These are phyloP conservation scores for Acanthosepion lycidas DNA, from an alignment of 2,888 invertebrate genomes.

Conservation along the genomic window DNA sequence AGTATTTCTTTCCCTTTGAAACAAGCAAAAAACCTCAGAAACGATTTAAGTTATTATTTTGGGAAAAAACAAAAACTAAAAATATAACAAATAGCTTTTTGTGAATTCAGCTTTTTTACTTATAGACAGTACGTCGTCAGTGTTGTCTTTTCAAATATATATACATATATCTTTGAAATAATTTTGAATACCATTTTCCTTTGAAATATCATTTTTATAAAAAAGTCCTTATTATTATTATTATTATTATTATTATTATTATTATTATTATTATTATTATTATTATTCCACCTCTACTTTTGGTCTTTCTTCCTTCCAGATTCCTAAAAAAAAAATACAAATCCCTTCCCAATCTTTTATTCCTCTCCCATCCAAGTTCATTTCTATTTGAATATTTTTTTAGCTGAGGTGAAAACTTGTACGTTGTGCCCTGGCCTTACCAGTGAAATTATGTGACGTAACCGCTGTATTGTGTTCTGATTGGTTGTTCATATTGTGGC, in stretches of 20 bases:
- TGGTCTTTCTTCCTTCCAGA: not conserved
- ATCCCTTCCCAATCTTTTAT: not conserved
- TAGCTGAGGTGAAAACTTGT: not conserved
- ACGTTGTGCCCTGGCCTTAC: slow-evolving; percentile 25
- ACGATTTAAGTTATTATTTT: not conserved
- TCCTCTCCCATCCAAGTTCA: not conserved
- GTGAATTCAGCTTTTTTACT: not conserved
- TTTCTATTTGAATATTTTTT: not conserved
- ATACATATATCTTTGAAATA: not conserved
- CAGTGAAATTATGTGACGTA: slow-evolving; percentile 22
- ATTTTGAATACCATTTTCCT: not conserved
- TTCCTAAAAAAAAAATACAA: not conserved
- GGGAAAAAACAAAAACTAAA: not conserved
- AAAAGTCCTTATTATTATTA: not conserved
- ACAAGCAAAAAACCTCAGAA: not conserved
- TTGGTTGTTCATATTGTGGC: slow-evolving; percentile 33
- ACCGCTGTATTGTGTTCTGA: slow-evolving; percentile 10
- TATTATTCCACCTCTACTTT: not conserved
- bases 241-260: slow-evolving; percentile 33
- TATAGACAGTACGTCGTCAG: not conserved
- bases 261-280: slow-evolving; percentile 33
- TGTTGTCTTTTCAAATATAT: not conserved
- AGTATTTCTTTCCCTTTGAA: not conserved
- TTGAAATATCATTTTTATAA: not conserved
- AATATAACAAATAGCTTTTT: not conserved